Percentiles rank a stretch among this genome's conserved stretches.
Evolutionary conservation across 2,113 vertebrate genomes (phyloP).

Genomic region (Zootoca vivipara): DNA sequence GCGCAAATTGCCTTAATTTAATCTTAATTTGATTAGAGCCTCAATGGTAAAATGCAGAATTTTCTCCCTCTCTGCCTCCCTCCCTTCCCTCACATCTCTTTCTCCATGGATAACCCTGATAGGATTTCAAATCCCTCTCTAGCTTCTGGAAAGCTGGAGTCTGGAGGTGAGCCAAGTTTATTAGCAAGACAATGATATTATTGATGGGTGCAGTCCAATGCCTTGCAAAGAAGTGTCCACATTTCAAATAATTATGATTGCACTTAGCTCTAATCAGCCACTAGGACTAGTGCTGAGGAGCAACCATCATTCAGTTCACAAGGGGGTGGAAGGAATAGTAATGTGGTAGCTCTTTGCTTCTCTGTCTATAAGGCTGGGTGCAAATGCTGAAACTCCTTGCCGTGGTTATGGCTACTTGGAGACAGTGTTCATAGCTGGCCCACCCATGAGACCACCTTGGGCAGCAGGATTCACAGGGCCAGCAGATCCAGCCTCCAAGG

Average conservation of each 20-base stretch:
- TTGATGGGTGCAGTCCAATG: background rate
- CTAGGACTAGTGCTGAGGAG: background rate
- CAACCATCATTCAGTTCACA: background rate
- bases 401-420: background rate
- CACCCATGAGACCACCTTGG: too few species aligned
- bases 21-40: slow-evolving; percentile 4
- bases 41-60: background rate
- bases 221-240: background rate
- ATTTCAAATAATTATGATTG: background rate
- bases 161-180: slow-evolving; percentile 5
- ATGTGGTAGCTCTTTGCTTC: background rate
- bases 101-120: background rate
- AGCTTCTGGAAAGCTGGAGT: background rate
- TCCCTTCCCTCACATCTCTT: background rate
- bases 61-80: background rate
- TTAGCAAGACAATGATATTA: background rate
- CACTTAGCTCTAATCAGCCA: background rate
- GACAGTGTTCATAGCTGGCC: background rate
- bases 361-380: background rate
- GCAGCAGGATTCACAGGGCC: too few species aligned
- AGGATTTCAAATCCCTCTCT: background rate
- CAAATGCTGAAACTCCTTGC: too few species aligned
- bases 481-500: too few species aligned
- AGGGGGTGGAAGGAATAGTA: background rate
- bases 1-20: slow-evolving; percentile 9